Percentiles rank a stretch among this genome's conserved stretches.
These are phyloP conservation scores for Mormyrus hasselquistii DNA, from an alignment of 2,797 vertebrate genomes.

Conservation along the genomic window DNA sequence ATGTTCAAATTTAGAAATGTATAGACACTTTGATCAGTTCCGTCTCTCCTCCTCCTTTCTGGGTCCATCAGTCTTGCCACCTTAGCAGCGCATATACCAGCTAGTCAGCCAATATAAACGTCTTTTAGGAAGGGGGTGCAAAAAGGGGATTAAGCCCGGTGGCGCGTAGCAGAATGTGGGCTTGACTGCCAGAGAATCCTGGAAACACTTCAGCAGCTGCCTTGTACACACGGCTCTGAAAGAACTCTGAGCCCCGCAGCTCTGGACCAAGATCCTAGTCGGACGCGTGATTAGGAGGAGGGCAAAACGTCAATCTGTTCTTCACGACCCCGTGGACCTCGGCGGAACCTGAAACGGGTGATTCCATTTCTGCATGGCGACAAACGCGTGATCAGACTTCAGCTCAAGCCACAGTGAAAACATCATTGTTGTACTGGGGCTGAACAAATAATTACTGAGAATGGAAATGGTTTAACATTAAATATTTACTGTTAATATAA, in stretches of 20 bases:
- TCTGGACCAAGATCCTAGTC: background rate
- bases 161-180: background rate
- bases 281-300: background rate
- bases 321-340: background rate
- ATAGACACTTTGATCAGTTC: background rate
- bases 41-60: background rate
- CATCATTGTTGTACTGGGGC: constrained; percentile 33
- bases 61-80: background rate
- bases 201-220: background rate
- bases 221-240: background rate
- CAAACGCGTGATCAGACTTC: background rate
- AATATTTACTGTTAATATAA: constrained; percentile 41
- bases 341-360: background rate
- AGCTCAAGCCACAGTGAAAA: background rate
- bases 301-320: background rate
- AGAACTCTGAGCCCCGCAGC: background rate
- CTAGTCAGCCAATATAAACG: background rate
- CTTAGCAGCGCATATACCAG: background rate
- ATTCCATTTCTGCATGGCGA: background rate
- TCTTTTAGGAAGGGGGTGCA: background rate
- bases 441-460: constrained; percentile 33
- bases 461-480: constrained; percentile 39
- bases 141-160: background rate
- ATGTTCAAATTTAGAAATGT: background rate
- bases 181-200: background rate